Base-by-base conservation (phyloP, 1,140 invertebrate species). In the Ooceraea biroi region DNA sequence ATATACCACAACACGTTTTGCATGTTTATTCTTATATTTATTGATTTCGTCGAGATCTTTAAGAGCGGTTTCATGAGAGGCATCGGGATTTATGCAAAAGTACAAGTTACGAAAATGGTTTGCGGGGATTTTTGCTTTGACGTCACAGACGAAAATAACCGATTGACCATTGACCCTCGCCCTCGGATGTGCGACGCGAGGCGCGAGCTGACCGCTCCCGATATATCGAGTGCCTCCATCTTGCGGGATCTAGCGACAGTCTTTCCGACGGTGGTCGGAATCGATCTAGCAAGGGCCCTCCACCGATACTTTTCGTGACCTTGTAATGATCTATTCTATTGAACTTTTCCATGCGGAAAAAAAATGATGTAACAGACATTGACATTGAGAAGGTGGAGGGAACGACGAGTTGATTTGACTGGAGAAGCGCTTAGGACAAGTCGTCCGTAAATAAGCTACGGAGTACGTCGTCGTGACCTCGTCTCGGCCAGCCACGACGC, bases 401-500 rank as follows among this genome's bases (percentile, higher is more conserved):
- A 55, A 68, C 11, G n/a, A 14, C 10, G 22, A 36, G n/a, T 7
- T 1, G 8, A 14, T 0, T 0, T 3, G 12, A 4, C 52, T 50
- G 14, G 27, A 52, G n/a, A 22, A 27, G 11, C 58, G 44, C 22
- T 44, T n/a, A 5, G 41, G 8, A 25, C n/a, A 25, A 50, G 17
- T 41, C n/a, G n/a, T 57, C 7, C 48, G 48, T 12, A n/a, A n/a
- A n/a, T 19, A 58, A 41, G 50, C 11, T 44, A 52, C 36, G 36
- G n/a, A 8, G 22, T 14, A 71, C 19, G 48, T 48, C 48, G 46
- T 63, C 76, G 68, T 63, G 76, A 44, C 22, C 36, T 2, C 55
- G 74, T 41, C 19, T 69, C 22, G 25, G n/a, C 17, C 65, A 68
- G 36, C 36, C 36, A 3, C 85, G 84, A 84, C 68, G 86, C 61